Base-by-base conservation (phyloP, 2,113 vertebrate genomes). In the Laticauda laticaudata region DNA sequence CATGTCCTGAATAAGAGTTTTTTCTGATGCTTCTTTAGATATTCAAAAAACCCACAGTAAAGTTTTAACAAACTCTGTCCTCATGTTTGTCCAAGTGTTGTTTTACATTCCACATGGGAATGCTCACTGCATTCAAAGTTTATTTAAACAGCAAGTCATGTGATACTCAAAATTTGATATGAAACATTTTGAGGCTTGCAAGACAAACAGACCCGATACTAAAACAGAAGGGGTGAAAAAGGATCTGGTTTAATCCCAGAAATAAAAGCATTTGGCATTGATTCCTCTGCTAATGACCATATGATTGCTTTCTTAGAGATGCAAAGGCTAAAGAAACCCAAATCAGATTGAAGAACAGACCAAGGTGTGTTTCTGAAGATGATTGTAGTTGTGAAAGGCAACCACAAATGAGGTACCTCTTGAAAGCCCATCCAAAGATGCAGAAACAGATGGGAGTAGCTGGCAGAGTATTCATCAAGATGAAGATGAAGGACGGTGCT, bases 211-310 rank as follows among this genome's bases (percentile, higher is more conserved):
- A 97, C 95, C 97, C 96, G 96, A 97, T 96, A n/a, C 1, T 18
- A 57, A 97, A 97, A 14, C 2, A 59, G 57, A 59, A 26, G 21
- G 3, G 26, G 29, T 1, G 1, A 2, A 97, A 96, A 97, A 97
- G 96, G 96, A 97, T 96, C 96, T 94, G 95, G 94, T 96, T 97
- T 97, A 97, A 98, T 97, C 97, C 97, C 96, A 95, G 97, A 97
- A 97, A 98, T 97, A 98, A 97, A 96, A 97, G 97, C 96, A 97
- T 98, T 98, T 98, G 96, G 97, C 97, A 98, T 98, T 98, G 98
- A 98, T 98, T 98, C 97, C 96, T 97, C 97, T 91, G 96, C 94
- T 98, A 98, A 98, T 97, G 97, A 97, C 96, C 96, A 97, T 96
- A 95, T 94, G 95, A 97, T 97, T 96, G 96, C 93, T 97, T 97